These are phyloP conservation scores for Ahaetulla prasina DNA, from an alignment of 2,113 vertebrate genomes.

Conservation along the genomic window DNA sequence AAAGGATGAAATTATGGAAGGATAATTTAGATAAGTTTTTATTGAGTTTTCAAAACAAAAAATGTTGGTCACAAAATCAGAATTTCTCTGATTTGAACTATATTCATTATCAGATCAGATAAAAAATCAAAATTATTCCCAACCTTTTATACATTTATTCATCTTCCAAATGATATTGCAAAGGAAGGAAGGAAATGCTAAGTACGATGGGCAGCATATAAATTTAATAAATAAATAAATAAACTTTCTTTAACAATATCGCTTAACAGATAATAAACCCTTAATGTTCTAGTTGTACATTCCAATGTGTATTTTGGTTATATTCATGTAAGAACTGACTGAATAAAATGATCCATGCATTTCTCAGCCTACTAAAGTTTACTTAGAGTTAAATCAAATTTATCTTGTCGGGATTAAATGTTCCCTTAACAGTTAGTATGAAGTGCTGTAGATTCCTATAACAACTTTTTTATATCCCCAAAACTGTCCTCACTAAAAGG, in stretches of 20 bases:
- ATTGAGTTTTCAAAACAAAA: neutral
- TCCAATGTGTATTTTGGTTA: neutral
- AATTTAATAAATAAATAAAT: neutral
- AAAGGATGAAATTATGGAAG: neutral
- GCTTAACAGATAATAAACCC: neutral
- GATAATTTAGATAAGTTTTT: neutral
- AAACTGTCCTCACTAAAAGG: neutral
- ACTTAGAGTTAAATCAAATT: neutral
- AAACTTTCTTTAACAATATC: neutral
- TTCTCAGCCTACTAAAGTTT: neutral
- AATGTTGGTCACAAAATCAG: neutral
- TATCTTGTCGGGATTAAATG: neutral
- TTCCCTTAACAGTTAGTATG: neutral
- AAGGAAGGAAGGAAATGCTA: neutral
- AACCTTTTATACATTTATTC: neutral
- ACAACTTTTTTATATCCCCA: neutral
- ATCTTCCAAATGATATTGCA: neutral
- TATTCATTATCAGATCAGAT: neutral
- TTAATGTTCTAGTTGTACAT: neutral
- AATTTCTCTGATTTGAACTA: neutral
- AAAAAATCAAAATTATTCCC: neutral
- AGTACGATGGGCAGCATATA: neutral
- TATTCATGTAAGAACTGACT: neutral
- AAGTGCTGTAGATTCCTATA: neutral
- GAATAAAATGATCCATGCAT: neutral